A percentile compares a stretch with the other conserved stretches of the same genome.
Evolutionary conservation across 2,113 vertebrate species (phyloP).

Genomic region (Vanacampus margaritifer): DNA sequence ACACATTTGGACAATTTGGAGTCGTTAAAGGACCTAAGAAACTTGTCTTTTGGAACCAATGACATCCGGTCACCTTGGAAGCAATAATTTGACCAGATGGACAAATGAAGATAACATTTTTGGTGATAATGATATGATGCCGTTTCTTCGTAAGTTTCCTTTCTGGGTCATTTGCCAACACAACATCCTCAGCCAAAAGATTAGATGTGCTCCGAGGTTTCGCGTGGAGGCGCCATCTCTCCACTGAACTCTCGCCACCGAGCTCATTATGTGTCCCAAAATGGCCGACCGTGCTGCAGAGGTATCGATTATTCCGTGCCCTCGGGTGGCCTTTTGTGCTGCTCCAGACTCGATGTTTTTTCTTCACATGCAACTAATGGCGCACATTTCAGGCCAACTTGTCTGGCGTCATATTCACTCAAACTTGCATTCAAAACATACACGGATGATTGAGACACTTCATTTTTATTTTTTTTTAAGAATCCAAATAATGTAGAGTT

Average conservation of each 20-base stretch:
- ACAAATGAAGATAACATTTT: neutral
- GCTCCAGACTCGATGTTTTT: neutral
- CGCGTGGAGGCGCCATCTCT: neutral
- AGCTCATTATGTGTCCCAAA: neutral
- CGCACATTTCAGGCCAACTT: neutral
- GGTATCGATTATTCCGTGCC: neutral
- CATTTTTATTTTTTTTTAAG: neutral
- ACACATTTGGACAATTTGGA: too few species aligned
- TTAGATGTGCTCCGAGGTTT: neutral
- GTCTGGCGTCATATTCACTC: neutral
- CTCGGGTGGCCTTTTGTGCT: neutral
- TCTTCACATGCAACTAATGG: neutral
- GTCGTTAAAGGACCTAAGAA: too few species aligned
- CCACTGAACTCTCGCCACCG: neutral
- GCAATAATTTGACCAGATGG: too few species aligned
- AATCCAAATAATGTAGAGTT: neutral
- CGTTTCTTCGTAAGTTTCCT: neutral
- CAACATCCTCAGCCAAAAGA: neutral
- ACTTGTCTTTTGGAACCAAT: too few species aligned
- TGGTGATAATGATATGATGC: neutral
- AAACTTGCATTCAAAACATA: neutral
- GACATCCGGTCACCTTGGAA: too few species aligned
- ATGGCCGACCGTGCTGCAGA: neutral
- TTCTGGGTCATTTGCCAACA: neutral
- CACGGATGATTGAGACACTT: neutral